These are phyloP conservation scores for Brenthis daphne DNA, from an alignment of 2,888 invertebrate genomes.

Conservation along the genomic window DNA sequence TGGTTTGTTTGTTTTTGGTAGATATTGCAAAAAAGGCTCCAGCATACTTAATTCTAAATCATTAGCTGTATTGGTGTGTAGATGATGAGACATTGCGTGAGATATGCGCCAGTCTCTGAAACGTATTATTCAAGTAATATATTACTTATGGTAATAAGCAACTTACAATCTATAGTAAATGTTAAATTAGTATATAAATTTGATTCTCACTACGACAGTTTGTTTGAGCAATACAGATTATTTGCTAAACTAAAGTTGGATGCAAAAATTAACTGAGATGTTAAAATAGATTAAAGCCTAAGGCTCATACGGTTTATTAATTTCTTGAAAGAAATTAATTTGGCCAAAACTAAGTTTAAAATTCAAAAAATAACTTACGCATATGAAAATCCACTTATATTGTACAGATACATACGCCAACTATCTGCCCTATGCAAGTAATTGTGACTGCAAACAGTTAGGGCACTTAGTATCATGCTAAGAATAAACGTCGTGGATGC, in stretches of 20 bases:
- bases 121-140: slow-evolving; percentile 35
- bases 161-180: too few relatives aligned
- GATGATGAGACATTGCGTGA: slow-evolving; percentile 91
- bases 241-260: too few relatives aligned
- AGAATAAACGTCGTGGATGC: slow-evolving; percentile 52
- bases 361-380: slow-evolving; percentile 66
- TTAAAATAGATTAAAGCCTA: too few relatives aligned
- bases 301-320: too few relatives aligned
- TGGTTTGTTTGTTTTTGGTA: slow-evolving; percentile 83
- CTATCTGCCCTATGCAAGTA: slow-evolving; percentile 90
- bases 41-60: slow-evolving; percentile 87
- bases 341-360: background rate
- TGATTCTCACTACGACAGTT: too few relatives aligned
- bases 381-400: slow-evolving; percentile 85
- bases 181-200: too few relatives aligned
- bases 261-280: too few relatives aligned
- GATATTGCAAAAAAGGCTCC: slow-evolving; percentile 86
- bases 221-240: too few relatives aligned
- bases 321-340: too few relatives aligned
- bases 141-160: background rate
- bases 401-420: slow-evolving; percentile 91
- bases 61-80: slow-evolving; percentile 89
- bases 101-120: slow-evolving; percentile 89
- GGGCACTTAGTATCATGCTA: slow-evolving; percentile 57
- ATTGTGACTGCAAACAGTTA: slow-evolving; percentile 87